Evolutionary conservation across 2,113 vertebrate genomes (phyloP).

Genomic region (Clinocottus analis): DNA sequence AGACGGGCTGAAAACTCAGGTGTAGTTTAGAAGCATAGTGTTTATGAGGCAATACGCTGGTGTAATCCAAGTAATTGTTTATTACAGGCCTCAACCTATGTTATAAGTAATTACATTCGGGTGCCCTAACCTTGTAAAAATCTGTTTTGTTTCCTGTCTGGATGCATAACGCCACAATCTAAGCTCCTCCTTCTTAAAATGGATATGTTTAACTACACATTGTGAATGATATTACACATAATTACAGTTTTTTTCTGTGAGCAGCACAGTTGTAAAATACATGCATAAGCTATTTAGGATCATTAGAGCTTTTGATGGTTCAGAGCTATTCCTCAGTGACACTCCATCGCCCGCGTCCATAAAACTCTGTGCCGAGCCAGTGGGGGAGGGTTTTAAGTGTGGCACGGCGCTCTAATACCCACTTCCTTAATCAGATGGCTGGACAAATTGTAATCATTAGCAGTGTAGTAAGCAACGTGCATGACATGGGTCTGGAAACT

Average conservation of each 20-base stretch:
- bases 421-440: conserved; percentile 66
- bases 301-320: conserved; percentile 72
- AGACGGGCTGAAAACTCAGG: conserved; percentile 70
- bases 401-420: conserved; percentile 55
- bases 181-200: conserved; percentile 58
- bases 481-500: conserved; percentile 59
- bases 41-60: conserved; percentile 71
- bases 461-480: conserved; percentile 45
- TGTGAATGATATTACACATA: conserved; percentile 69
- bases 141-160: conserved; percentile 73
- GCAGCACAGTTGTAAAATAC: conserved; percentile 70
- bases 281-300: conserved; percentile 66
- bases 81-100: conserved; percentile 64
- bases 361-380: conserved; percentile 58
- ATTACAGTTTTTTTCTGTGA: conserved; percentile 64
- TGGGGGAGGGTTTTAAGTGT: conserved; percentile 57
- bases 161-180: conserved; percentile 53
- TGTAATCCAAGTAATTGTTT: conserved; percentile 80
- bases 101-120: conserved; percentile 70
- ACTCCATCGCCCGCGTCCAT: conserved; percentile 68
- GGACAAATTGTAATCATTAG: conserved; percentile 79
- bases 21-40: conserved; percentile 64
- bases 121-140: conserved; percentile 74
- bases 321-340: conserved; percentile 70
- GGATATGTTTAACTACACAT: conserved; percentile 53